Conservation (phyloP, 2,113 vertebrate species). For the Centropus bengalensis region DNA sequence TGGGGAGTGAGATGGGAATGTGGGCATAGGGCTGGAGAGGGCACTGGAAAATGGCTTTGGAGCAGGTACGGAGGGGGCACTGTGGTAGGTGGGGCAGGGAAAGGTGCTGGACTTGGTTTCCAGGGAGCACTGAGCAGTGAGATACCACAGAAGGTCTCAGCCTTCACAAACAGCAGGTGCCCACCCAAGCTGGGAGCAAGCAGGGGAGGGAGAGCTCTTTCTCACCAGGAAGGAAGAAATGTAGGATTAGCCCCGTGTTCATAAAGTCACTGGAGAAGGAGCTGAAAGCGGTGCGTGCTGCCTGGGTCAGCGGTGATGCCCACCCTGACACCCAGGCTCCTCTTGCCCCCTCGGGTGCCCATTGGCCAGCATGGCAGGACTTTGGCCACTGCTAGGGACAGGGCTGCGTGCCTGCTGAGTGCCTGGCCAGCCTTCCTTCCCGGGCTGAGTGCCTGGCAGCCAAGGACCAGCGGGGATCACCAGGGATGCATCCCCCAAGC, state of each 20-base stretch:
- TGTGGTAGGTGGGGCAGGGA: not conserved
- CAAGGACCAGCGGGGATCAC: not conserved
- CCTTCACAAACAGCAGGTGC: rapidly evolving
- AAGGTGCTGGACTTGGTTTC: not conserved
- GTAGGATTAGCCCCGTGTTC: not conserved
- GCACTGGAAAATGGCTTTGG: not conserved
- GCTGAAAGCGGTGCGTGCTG: not conserved
- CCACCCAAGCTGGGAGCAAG: not conserved
- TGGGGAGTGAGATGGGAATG: not conserved
- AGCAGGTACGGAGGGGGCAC: not conserved
- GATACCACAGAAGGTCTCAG: not conserved
- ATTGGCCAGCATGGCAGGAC: no score
- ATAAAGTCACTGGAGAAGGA: not conserved
- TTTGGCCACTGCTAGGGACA: not conserved
- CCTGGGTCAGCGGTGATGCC: rapidly evolving
- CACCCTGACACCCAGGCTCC: not conserved
- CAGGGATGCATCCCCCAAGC: not conserved
- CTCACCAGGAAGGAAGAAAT: not conserved
- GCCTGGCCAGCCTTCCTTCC: not conserved
- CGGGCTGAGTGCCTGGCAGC: not conserved
- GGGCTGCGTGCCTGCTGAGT: rapidly evolving
- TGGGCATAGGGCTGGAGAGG: not conserved
- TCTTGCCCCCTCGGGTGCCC: not conserved
- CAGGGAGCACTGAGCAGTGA: not conserved
- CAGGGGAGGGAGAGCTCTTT: not conserved